Evolutionary conservation across 2,113 vertebrate genomes (phyloP), one percentile per base, ranked within the genome.

Genomic region (Ammospiza nelsoni): DNA sequence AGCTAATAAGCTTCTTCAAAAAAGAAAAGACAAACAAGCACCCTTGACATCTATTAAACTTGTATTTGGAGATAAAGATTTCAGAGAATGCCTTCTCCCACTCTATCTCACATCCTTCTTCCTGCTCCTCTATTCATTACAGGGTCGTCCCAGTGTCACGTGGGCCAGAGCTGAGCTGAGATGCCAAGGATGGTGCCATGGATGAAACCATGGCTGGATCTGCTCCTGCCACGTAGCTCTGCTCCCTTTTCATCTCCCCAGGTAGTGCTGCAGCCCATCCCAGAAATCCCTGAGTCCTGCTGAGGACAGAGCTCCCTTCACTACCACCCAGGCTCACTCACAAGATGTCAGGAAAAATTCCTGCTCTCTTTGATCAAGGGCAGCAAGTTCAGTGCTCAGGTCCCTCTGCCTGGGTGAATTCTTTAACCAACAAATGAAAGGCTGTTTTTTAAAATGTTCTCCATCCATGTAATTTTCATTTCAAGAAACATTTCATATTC

Each of bases 401-500:
- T 83, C 83, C 44, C 59, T 88, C 49, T 76, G 39, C 49, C 72
- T 22, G 4, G 17, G 49, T 79, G 79, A 90, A 58, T 35, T 80
- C 72, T 48, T 41, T 62, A 84, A 52, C 31, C 84, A 86, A 41
- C 15, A n/a, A 90, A 25, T 19, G 19, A 80, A 94, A 3, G 55
- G 41, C 37, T 66, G 15, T 41, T 84, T 92, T 84, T 29, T 6
- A 31, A 61, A 49, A 89, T 44, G 31, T 43, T n/a, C 25, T 65
- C 62, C 31, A 75, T 85, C 62, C 19, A 24, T 84, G 87, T 80
- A 4, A 69, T 89, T 94, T 90, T 81, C 41, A 67, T 71, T 74
- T 84, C 84, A 91, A 87, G 55, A 84, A 75, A 81, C 9, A n/a
- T 61, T 95, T 91, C 15, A 37, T 82, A 75, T 58, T 91, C 49